A percentile compares a stretch with the other conserved stretches of the same genome.
These are phyloP conservation scores for Shinisaurus crocodilurus DNA, from an alignment of 2,113 vertebrate genomes.

Conservation along the genomic window DNA sequence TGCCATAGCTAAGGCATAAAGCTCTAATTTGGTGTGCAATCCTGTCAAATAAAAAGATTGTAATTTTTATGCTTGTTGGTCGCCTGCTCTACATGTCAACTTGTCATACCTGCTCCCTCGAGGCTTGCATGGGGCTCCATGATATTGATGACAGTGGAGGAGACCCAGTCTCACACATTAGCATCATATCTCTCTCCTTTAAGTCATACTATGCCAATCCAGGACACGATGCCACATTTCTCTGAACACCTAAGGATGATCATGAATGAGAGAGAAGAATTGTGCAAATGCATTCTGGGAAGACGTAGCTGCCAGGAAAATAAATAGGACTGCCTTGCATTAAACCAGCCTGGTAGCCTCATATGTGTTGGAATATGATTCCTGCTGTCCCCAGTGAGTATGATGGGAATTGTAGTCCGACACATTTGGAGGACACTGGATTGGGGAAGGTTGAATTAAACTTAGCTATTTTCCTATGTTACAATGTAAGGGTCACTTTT, in stretches of 20 bases:
- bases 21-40: neutral
- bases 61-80: neutral
- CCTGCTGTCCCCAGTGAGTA: too few species aligned
- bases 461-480: neutral
- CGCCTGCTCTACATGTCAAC: slow-evolving; percentile 3
- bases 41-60: neutral
- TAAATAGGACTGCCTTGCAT: neutral
- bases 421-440: too few species aligned
- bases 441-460: too few species aligned
- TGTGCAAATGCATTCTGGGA: neutral
- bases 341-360: neutral
- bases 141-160: neutral
- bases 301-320: neutral
- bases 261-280: neutral
- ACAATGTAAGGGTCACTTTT: neutral
- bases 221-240: neutral
- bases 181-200: neutral
- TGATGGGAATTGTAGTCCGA: too few species aligned
- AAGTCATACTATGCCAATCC: neutral
- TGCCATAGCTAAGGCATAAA: neutral
- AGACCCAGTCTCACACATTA: neutral
- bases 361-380: too few species aligned
- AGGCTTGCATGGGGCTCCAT: neutral
- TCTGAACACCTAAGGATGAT: fast-evolving
- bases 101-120: neutral